phyloP scores from a whole-genome alignment of 2,113 vertebrate species.

The Pelecanus crispus region DNA sequence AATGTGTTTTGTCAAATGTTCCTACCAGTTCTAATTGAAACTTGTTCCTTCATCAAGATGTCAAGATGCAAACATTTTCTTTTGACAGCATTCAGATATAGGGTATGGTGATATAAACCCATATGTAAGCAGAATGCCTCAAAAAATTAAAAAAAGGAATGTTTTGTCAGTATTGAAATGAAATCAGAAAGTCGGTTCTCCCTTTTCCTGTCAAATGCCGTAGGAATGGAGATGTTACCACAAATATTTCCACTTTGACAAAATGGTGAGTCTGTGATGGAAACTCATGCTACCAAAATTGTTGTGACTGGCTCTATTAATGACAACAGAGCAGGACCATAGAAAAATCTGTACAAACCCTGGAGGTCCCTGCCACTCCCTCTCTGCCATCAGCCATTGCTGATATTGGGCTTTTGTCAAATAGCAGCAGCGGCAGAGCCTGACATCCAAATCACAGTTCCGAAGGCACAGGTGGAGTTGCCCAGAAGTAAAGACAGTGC shows the following conservation, averaged over 20 bases:
- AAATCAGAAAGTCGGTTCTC: neutral
- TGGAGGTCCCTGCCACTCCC: neutral
- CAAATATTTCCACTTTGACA: neutral
- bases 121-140: neutral
- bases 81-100: neutral
- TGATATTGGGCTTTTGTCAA: neutral
- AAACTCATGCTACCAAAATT: neutral
- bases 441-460: neutral
- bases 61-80: neutral
- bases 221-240: neutral
- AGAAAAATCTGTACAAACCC: neutral
- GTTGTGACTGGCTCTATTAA: neutral
- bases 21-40: neutral
- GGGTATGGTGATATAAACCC: neutral
- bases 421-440: neutral
- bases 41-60: neutral
- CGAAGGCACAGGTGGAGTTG: neutral
- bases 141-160: neutral
- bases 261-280: neutral
- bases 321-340: neutral
- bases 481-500: neutral
- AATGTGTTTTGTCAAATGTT: neutral
- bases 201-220: neutral
- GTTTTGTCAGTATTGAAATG: neutral
- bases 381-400: rapidly evolving